A percentile compares a stretch with the other conserved stretches of the same genome.
These are phyloP conservation scores for Hydraecia micacea DNA, from an alignment of 2,888 invertebrate genomes.

Conservation along the genomic window DNA sequence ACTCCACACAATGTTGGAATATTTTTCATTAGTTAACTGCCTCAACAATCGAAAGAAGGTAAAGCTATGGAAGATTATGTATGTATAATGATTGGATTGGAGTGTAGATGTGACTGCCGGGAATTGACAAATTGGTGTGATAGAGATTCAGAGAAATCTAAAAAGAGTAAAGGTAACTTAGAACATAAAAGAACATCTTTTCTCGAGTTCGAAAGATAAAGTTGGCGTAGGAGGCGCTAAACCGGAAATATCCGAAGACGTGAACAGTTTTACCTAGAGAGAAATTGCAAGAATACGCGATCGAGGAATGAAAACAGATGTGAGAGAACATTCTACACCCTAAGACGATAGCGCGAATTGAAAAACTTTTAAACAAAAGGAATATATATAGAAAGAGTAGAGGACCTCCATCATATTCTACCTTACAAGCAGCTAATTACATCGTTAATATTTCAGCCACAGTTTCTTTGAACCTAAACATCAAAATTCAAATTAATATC, in stretches of 20 bases:
- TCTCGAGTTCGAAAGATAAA: slow-evolving; percentile 21
- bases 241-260: slow-evolving; percentile 34
- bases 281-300: slow-evolving; percentile 31
- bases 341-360: slow-evolving; percentile 1
- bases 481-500: slow-evolving; percentile 51
- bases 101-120: slow-evolving; percentile 21
- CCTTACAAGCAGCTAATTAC: slow-evolving; percentile 27
- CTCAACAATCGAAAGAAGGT: slow-evolving; percentile 3
- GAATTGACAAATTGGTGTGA: slow-evolving; percentile 21
- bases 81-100: slow-evolving; percentile 5
- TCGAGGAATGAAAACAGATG: slow-evolving; percentile 16
- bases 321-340: slow-evolving; percentile 25
- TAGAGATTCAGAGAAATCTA: slow-evolving; percentile 10
- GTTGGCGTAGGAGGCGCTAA: slow-evolving; percentile 27
- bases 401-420: slow-evolving; percentile 15
- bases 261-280: slow-evolving; percentile 25
- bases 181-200: not conserved
- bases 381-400: slow-evolving; percentile 20
- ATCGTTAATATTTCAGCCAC: slow-evolving; percentile 46
- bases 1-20: slow-evolving; percentile 1
- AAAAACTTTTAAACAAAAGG: not conserved
- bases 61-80: slow-evolving; percentile 1
- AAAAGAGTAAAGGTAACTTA: slow-evolving; percentile 14
- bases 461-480: slow-evolving; percentile 40
- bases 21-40: slow-evolving; percentile 8